These are phyloP conservation scores for Alsophila aescularia DNA, from an alignment of 2,888 invertebrate genomes.

Conservation along the genomic window DNA sequence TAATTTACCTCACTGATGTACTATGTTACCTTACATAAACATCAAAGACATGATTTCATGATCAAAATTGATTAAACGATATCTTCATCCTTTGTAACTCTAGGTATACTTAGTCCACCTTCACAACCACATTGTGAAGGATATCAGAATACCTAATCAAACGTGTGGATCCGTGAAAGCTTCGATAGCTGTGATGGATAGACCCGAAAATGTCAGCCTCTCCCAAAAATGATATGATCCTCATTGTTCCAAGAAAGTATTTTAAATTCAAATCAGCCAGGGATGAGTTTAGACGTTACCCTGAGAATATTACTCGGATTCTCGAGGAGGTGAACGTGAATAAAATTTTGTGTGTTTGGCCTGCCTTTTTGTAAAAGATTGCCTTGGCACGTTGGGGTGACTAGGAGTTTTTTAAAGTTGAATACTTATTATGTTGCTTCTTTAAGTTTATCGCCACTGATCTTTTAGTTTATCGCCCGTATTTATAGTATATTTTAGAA, in stretches of 20 bases:
- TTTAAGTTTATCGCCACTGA: too few species aligned
- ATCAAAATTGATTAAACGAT: too few species aligned
- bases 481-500: too few species aligned
- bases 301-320: slow-evolving; percentile 50
- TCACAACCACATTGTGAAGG: background rate
- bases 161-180: slow-evolving; percentile 32
- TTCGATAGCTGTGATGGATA: slow-evolving; percentile 59
- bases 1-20: too few species aligned
- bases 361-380: background rate
- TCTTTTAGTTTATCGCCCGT: too few species aligned
- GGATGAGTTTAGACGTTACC: slow-evolving; percentile 52
- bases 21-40: too few species aligned
- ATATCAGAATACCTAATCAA: slow-evolving; percentile 31
- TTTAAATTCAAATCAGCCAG: slow-evolving; percentile 68
- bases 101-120: background rate
- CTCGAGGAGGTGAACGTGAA: slow-evolving; percentile 2
- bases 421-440: too few species aligned
- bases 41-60: too few species aligned
- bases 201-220: slow-evolving; percentile 48
- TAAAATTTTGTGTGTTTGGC: slow-evolving; percentile 6
- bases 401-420: too few species aligned
- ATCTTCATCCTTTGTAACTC: too few species aligned
- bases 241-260: slow-evolving; percentile 62
- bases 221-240: slow-evolving; percentile 54
- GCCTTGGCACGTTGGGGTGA: background rate